A percentile compares a stretch with the other conserved stretches of the same genome.
These are phyloP conservation scores for Anagrus nilaparvatae DNA, from an alignment of 1,140 invertebrate genomes.

Conservation along the genomic window DNA sequence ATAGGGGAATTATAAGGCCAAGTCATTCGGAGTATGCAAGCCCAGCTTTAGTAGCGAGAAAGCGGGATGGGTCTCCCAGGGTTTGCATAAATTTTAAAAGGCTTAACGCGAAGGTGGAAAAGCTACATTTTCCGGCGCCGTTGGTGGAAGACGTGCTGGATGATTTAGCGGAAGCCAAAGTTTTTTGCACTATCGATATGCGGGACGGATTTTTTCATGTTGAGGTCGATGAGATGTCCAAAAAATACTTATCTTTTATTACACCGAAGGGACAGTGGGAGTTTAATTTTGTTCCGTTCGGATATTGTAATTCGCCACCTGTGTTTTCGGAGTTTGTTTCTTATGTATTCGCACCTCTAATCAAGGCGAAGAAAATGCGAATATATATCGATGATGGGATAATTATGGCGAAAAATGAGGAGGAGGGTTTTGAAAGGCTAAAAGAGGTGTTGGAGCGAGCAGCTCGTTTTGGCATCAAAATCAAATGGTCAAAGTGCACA, in stretches of 20 bases:
- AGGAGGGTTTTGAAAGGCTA: slow-evolving; percentile 1
- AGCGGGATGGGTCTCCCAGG: neutral
- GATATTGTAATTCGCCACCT: too few relatives aligned
- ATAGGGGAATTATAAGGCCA: too few relatives aligned
- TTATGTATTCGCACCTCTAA: too few relatives aligned
- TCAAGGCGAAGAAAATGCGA: too few relatives aligned
- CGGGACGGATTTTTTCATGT: neutral
- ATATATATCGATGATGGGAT: slow-evolving; percentile 27
- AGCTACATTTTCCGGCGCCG: neutral
- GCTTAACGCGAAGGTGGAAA: too few relatives aligned
- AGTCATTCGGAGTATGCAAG: too few relatives aligned
- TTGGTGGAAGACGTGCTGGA: neutral
- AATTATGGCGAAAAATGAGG: slow-evolving; percentile 17
- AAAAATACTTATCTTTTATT: too few relatives aligned
- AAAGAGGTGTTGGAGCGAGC: too few relatives aligned
- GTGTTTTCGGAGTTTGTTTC: too few relatives aligned
- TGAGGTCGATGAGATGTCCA: neutral
- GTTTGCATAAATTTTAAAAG: neutral
- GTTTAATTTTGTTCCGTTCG: slow-evolving; percentile 4
- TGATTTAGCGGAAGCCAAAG: neutral
- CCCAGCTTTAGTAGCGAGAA: too few relatives aligned
- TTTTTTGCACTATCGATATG: neutral
- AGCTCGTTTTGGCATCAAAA: too few relatives aligned
- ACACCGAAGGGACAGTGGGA: slow-evolving; percentile 3
- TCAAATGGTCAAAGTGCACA: too few relatives aligned